Evolutionary conservation across 2,888 invertebrate species (phyloP), one percentile per base, ranked within the genome.

Genomic region (Neoitamus cyanurus): DNA sequence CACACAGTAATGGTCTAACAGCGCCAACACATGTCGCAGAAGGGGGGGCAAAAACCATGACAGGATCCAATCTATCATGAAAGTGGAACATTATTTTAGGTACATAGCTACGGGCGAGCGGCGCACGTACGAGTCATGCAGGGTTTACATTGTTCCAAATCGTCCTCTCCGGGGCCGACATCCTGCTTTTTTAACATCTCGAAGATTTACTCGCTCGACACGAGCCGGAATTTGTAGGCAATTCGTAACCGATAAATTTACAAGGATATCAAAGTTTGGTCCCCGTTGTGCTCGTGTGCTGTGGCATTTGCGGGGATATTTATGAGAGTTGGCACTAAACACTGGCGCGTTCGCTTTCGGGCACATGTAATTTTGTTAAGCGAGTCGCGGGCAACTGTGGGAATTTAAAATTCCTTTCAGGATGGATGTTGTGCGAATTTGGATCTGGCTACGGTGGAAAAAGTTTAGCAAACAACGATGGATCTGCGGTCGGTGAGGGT

Each of bases 51-150:
- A 68, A 28, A 58, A 48, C 31, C 68, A 34, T 31, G 80, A 80
- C 80, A 80, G 31, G 31, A 80, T 34, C 58, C 80, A 80, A 80
- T 80, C 80, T 80, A 80, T 80, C 80, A 80, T 58, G 30, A 68
- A 15, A 80, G 31, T 48, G 68, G 68, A 20, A 48, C 80, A 80
- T 80, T 58, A 80, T 80, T 80, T 80, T 68, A 58, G 68, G 36
- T 58, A n/a, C n/a, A n/a, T n/a, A 37, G 46, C 77, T 77, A 58
- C 25, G 58, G 25, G 77, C 77, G 46, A 31, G 25, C 36, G 11
- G 68, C 80, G 42, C 58, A 68, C 31, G 80, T 80, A 80, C 80
- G 28, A 80, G 68, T 73, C 73, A 73, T 34, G 73, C 20, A 34
- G 36, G 73, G 73, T 36, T 34, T 5, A 20, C 73, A 34, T 73